These are phyloP conservation scores for Andrena bucephala DNA, from an alignment of 2,888 invertebrate species.

Conservation along the genomic window DNA sequence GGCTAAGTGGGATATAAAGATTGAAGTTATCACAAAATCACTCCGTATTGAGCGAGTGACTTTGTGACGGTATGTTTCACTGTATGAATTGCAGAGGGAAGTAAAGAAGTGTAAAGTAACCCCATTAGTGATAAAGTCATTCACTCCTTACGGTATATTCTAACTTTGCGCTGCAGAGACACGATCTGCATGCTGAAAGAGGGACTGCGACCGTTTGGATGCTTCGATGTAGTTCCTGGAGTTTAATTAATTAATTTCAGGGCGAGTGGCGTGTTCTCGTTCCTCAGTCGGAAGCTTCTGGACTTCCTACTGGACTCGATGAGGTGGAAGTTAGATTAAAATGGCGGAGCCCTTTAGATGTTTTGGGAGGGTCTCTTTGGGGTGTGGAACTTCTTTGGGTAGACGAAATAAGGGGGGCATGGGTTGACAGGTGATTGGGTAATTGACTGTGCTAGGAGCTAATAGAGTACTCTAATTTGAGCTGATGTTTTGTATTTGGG, in stretches of 20 bases:
- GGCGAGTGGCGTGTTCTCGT: neutral
- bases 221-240: neutral
- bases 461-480: no score
- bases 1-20: no score
- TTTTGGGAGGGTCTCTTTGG: neutral
- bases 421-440: no score
- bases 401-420: neutral
- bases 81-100: no score
- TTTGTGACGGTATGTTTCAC: no score
- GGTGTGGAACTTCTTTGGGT: neutral
- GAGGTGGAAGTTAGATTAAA: constrained; percentile 12
- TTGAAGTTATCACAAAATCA: no score
- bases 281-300: neutral
- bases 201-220: neutral
- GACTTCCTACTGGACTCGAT: neutral
- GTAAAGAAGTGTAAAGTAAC: no score
- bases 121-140: neutral
- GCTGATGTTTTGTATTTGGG: no score
- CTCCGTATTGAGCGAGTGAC: no score
- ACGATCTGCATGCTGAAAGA: neutral
- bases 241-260: constrained; percentile 30
- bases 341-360: neutral
- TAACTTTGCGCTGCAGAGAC: neutral
- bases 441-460: no score
- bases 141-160: neutral